Conservation (phyloP, 2,888 invertebrate species). For the Agrotis ipsilon region DNA sequence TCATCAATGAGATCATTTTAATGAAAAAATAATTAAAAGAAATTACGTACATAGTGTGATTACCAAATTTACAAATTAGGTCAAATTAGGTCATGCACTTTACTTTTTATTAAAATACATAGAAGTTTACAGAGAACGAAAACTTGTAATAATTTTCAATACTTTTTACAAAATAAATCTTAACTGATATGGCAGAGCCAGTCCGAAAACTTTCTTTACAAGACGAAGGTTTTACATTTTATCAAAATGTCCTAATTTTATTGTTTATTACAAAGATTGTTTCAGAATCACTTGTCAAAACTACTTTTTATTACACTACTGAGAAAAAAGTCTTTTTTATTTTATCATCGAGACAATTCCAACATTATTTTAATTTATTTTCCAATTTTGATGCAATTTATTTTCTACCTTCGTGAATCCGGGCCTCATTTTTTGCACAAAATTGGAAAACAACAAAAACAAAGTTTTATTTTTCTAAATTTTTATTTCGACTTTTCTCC, state of each 20-base stretch:
- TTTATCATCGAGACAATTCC: background rate
- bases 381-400: background rate
- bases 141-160: conserved; percentile 44
- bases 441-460: conserved; percentile 19
- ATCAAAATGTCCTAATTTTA: conserved; percentile 59
- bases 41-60: conserved; percentile 59
- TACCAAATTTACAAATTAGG: conserved; percentile 26
- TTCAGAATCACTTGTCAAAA: conserved; percentile 53
- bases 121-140: conserved; percentile 38
- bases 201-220: conserved; percentile 46
- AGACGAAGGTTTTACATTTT: conserved; percentile 52
- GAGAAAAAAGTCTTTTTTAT: conserved; percentile 36
- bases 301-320: conserved; percentile 50
- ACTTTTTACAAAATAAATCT: conserved; percentile 44
- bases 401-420: conserved; percentile 13
- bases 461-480: background rate
- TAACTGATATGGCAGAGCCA: conserved; percentile 62
- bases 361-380: conserved; percentile 11
- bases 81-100: conserved; percentile 59
- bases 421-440: conserved; percentile 6
- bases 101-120: conserved; percentile 49
- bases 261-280: conserved; percentile 52
- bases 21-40: conserved; percentile 45
- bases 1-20: conserved; percentile 65
- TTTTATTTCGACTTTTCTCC: conserved; percentile 10